phyloP scores from a whole-genome alignment of 2,888 invertebrate genomes.

The Apodemia duryi region DNA sequence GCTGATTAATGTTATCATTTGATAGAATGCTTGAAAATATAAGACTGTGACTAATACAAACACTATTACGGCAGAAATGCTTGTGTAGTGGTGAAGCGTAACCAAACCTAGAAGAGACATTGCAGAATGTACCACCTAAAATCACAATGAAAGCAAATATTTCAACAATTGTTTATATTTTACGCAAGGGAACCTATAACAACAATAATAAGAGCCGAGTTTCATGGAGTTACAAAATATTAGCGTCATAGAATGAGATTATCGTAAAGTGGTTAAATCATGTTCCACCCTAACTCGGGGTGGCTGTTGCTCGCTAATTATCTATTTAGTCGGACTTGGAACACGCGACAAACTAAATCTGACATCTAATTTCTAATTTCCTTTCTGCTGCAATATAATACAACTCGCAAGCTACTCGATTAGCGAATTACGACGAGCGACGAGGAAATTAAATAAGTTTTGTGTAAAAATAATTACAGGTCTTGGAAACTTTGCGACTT shows the following conservation, averaged over 20 bases:
- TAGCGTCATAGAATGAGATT: background rate
- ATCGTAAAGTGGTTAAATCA: background rate
- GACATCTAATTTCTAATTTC: conserved; percentile 7
- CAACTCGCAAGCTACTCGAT: background rate
- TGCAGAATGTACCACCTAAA: too few species aligned
- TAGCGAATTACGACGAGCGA: background rate
- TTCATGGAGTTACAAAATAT: background rate
- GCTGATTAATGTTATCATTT: too few species aligned
- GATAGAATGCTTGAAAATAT: too few species aligned
- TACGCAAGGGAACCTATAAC: too few species aligned
- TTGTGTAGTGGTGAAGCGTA: too few species aligned
- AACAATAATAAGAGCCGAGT: too few species aligned
- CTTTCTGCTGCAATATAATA: background rate
- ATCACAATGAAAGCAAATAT: too few species aligned
- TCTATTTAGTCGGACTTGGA: background rate
- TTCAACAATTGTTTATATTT: too few species aligned
- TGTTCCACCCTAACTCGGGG: background rate
- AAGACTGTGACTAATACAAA: too few species aligned
- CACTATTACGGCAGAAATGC: too few species aligned
- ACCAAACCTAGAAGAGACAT: too few species aligned
- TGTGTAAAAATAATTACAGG: background rate
- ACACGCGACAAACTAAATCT: background rate
- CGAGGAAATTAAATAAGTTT: background rate
- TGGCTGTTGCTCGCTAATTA: background rate
- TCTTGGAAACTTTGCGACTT: background rate